Evolutionary conservation across 2,113 vertebrate genomes (phyloP).

Genomic region (Oryzias curvinotus): DNA sequence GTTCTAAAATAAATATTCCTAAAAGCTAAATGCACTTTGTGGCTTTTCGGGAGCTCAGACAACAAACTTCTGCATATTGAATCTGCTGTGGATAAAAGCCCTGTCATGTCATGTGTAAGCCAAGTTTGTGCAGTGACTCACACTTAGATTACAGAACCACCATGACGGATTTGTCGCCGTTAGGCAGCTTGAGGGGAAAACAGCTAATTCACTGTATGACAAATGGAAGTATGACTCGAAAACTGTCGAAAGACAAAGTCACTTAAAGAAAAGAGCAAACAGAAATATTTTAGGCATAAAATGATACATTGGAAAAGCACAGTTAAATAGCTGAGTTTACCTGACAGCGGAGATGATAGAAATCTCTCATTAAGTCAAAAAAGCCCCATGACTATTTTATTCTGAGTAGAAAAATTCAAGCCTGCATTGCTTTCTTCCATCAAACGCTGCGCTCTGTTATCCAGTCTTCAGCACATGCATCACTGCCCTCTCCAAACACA

Average conservation of each 20-base stretch:
- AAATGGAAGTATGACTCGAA: slow-evolving; percentile 1
- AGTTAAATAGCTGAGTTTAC: too few relatives aligned
- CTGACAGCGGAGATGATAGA: too few relatives aligned
- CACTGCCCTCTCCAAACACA: slow-evolving; percentile 17
- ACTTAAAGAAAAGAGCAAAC: slow-evolving; percentile 2
- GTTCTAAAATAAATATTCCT: neutral
- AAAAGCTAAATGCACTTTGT: slow-evolving; percentile 21
- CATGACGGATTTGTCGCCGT: slow-evolving; percentile 11
- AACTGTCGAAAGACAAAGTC: neutral
- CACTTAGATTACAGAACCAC: slow-evolving; percentile 37
- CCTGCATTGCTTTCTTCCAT: slow-evolving; percentile 2
- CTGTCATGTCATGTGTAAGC: slow-evolving; percentile 40
- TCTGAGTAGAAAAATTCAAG: slow-evolving; percentile 3
- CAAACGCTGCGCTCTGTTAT: slow-evolving; percentile 12
- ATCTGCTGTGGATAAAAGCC: slow-evolving; percentile 37
- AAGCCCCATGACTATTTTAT: neutral
- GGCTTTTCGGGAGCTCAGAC: slow-evolving; percentile 18
- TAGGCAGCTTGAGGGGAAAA: neutral
- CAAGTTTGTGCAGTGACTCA: slow-evolving; percentile 32
- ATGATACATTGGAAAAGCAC: too few relatives aligned
- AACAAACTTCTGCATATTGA: slow-evolving; percentile 19
- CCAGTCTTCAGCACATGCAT: slow-evolving; percentile 1
- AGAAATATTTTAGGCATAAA: neutral
- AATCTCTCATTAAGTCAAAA: neutral
- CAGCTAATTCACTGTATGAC: neutral